Evolutionary conservation across 37 sponge, comb jelly and placozoan genomes (phyloP).

Genomic region (Dysidea cf. avara): DNA sequence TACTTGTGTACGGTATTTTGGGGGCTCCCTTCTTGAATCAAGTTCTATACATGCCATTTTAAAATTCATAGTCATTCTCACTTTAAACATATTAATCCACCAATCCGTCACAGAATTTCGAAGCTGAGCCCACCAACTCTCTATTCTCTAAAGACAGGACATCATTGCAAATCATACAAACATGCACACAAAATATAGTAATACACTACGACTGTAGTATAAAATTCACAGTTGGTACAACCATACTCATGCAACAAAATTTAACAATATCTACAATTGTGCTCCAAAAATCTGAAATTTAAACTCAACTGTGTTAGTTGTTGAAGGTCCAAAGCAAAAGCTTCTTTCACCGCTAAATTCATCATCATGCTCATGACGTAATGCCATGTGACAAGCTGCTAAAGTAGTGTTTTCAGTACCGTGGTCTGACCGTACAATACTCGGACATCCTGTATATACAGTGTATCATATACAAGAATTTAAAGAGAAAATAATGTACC

Average conservation of each 20-base stretch:
- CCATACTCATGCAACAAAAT: too few relatives aligned
- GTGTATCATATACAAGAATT: too few relatives aligned
- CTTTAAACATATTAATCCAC: conserved; percentile 28
- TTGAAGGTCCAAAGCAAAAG: conserved; percentile 15
- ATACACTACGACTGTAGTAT: too few relatives aligned
- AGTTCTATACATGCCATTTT: background rate
- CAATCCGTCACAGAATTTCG: conserved; percentile 7
- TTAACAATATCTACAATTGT: too few relatives aligned
- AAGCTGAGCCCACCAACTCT: conserved; percentile 13
- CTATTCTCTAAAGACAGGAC: background rate
- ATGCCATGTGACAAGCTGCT: conserved; percentile 15
- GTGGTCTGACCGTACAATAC: conserved; percentile 15
- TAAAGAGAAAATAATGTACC: too few relatives aligned
- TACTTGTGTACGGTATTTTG: conserved; percentile 1
- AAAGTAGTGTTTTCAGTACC: conserved; percentile 19
- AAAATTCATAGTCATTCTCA: background rate
- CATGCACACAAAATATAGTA: background rate
- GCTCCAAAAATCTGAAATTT: too few relatives aligned
- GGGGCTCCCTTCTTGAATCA: conserved; percentile 30
- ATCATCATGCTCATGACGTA: conserved; percentile 16
- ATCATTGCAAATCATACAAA: conserved; percentile 6
- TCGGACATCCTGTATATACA: conserved; percentile 1
- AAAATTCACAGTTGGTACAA: too few relatives aligned
- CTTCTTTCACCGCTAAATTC: conserved; percentile 23
- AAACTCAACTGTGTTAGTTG: conserved; percentile 32